Conservation (phyloP, 2,797 vertebrate species). For the Onychomys leucogaster region DNA sequence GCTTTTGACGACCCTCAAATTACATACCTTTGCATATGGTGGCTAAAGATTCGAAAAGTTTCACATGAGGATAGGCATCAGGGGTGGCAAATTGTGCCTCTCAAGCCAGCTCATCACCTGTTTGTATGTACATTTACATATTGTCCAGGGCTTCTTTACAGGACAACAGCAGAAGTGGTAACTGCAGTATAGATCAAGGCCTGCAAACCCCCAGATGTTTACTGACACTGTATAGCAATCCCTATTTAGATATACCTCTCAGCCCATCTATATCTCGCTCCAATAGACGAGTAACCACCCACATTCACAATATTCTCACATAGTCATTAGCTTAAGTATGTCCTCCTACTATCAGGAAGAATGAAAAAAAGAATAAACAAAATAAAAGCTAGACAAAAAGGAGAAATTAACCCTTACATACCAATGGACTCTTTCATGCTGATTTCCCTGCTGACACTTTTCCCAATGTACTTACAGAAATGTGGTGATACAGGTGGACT, state of each 20-base stretch:
- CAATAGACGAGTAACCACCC: not conserved
- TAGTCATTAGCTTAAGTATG: not conserved
- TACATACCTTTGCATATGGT: not conserved
- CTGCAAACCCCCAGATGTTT: not conserved
- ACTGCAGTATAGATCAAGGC: not conserved
- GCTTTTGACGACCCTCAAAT: not conserved
- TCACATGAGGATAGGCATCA: not conserved
- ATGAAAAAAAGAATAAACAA: not conserved
- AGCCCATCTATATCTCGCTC: not conserved
- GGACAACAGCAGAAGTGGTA: not conserved
- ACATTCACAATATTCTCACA: not conserved
- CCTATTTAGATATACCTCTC: not conserved
- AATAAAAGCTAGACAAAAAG: slow-evolving; percentile 28
- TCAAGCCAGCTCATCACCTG: not conserved
- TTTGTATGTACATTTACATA: not conserved
- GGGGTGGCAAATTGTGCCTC: accelerated
- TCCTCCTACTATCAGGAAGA: slow-evolving; percentile 6
- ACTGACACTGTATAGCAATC: not conserved
- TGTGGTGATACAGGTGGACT: not conserved
- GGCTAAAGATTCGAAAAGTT: not conserved
- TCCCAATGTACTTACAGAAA: not conserved
- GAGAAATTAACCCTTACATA: not conserved
- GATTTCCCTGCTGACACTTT: not conserved
- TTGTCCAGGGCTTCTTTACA: not conserved
- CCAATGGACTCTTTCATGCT: accelerated